These are phyloP conservation scores for Trachymyrmex cornetzi DNA, from an alignment of 1,140 invertebrate species.

Conservation along the genomic window DNA sequence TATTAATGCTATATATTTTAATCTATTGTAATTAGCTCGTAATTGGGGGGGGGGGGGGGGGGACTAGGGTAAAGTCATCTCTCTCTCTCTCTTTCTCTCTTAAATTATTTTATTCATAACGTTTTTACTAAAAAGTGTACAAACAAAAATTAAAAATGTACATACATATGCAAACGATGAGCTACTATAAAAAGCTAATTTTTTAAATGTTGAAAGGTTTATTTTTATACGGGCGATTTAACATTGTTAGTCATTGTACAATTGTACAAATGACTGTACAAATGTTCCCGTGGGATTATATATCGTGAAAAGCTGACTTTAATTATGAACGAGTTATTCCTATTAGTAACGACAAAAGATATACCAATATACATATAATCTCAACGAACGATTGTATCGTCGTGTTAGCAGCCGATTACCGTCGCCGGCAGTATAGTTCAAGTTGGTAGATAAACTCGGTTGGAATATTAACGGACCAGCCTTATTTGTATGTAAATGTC, in stretches of 20 bases:
- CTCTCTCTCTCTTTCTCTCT: no score
- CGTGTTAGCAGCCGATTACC: conserved; percentile 59
- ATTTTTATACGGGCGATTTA: neutral
- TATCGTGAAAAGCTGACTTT: conserved; percentile 12
- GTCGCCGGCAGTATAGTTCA: conserved; percentile 6
- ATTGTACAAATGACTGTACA: neutral
- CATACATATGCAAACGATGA: no score
- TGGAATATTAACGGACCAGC: conserved; percentile 77
- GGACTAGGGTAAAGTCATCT: no score
- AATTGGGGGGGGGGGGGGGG: no score
- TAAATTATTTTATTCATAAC: no score
- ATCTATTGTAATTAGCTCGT: no score
- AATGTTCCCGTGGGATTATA: conserved; percentile 4
- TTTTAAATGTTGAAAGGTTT: no score
- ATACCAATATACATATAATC: conserved; percentile 27
- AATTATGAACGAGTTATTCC: conserved; percentile 50
- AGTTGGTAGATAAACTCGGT: conserved; percentile 76
- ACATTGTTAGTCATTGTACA: conserved; percentile 16
- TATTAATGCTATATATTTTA: no score
- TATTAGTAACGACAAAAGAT: conserved; percentile 53
- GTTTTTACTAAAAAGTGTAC: no score
- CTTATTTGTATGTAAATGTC: conserved; percentile 83
- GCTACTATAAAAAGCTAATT: no score
- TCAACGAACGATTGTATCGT: conserved; percentile 43
- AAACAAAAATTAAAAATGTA: no score